Evolutionary conservation across 2,888 invertebrate species (phyloP).

Genomic region (Metacarcinus magister): DNA sequence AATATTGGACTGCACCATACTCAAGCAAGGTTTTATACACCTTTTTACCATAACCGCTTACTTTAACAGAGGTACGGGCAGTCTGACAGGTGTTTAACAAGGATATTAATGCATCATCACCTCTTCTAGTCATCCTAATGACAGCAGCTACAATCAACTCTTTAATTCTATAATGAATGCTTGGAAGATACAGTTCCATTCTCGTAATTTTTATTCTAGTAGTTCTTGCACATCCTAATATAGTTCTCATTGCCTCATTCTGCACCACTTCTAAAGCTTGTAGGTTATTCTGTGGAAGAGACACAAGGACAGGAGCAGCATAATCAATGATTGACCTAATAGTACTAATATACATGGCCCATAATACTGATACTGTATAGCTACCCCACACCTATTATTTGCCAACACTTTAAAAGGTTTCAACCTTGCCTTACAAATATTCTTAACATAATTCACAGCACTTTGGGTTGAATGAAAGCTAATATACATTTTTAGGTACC

Average conservation of each 20-base stretch:
- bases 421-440: neutral
- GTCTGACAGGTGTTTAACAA: no score
- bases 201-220: neutral
- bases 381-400: neutral
- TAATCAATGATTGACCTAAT: conserved; percentile 22
- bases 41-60: no score
- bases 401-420: neutral
- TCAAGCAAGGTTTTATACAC: no score
- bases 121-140: no score
- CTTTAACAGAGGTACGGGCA: no score
- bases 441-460: neutral
- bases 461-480: neutral
- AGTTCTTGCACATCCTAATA: conserved; percentile 34
- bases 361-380: neutral
- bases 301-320: conserved; percentile 27
- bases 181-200: neutral
- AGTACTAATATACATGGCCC: neutral
- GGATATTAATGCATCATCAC: no score
- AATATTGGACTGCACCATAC: no score
- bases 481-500: neutral
- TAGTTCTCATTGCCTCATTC: conserved; percentile 13
- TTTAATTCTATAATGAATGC: neutral
- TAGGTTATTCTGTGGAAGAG: neutral
- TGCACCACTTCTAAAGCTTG: neutral
- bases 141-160: no score